Base-by-base conservation (phyloP, 1,140 invertebrate genomes). In the Cardiocondyla obscurior region DNA sequence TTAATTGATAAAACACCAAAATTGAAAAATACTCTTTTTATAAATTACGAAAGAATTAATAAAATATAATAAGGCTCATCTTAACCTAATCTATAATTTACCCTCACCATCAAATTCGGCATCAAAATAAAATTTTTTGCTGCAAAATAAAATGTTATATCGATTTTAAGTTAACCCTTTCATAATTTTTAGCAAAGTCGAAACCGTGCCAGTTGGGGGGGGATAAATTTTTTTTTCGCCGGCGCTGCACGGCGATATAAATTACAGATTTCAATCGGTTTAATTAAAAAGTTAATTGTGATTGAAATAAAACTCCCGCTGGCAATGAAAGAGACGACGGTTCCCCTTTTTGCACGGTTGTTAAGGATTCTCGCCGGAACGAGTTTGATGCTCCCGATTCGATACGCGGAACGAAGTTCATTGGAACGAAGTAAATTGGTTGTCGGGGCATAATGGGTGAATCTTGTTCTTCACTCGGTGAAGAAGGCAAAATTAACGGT, bases 401-500 rank as follows among this genome's bases (percentile, higher is more conserved):
- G 49, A 77, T 76, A 70, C 46, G 19, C 25, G 19, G 25, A 83
- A 83, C 76, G 22, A 57, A 53, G 51, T 46, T 65, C n/a, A n/a
- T n/a, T n/a, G n/a, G n/a, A n/a, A n/a, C n/a, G n/a, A n/a, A n/a
- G 70, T 82, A 86, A 86, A 85, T 85, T 84, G 69, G 60, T 46
- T 16, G 12, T 39, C 44, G n/a, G 44, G 85, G 72, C 85, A 55
- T 84, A 89, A 87, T 85, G 83, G 67, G 49, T 42, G 73, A 70
- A 55, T 57, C 60, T 53, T 53, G 69, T 81, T 85, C 58, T 42
- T 70, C 22, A 49, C 36, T 82, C 53, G 22, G 73, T 25, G 72
- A 87, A 90, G 81, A 85, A 90, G 85, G 87, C 87, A 83, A 84
- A 70, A 69, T 88, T 87, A 90, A 90, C 83, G 85, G 79, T 88